Base-by-base conservation (phyloP, 2,888 invertebrate species). In the Tenthredo scrophulariae region DNA sequence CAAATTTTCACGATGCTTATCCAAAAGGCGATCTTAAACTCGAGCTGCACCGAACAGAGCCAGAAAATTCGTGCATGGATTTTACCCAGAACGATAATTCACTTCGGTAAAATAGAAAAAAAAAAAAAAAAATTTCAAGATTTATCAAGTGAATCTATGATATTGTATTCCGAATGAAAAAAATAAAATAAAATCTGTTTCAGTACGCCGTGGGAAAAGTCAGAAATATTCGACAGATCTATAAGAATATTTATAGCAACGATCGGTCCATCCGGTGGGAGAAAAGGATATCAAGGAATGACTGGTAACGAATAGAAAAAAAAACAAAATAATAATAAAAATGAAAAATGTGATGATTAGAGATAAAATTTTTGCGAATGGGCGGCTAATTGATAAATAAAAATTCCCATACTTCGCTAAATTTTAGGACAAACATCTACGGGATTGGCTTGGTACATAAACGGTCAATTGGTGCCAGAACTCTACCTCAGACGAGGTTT, bases 401-500 rank as follows among this genome's bases (percentile, higher is more conserved):
- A 22, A 65, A 84, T 74, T 46, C 18, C 46, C 18, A 1, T 33
- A 6, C 0, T 62, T 26, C 13, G 62, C 2, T 40, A 77, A 75
- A 70, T 86, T 70, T 18, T 70, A 95, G 96, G 95, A 2, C 96
- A 96, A 92, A 95, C 95, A 43, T 95, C 96, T 58, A 96, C 95
- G 88, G 97, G 96, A 0, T 94, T 97, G 70, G 96, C 98, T 15
- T 98, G 98, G 98, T 99, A 98, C 94, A 97, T 99, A 86, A 98
- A 99, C 93, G 98, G 98, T 0, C 96, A 96, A 90, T 94, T 98
- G 89, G 96, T 97, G 80, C 98, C 98, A 0, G 98, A 98, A 93
- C 94, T 99, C 86, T 98, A 97, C 95, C 94, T 99, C 89, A 95
- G 97, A 86, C 94, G 98, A 84, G 98, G 98, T 0, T 94, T 97